phyloP scores from a whole-genome alignment of 1,140 invertebrate genomes.

The Radopholus similis region DNA sequence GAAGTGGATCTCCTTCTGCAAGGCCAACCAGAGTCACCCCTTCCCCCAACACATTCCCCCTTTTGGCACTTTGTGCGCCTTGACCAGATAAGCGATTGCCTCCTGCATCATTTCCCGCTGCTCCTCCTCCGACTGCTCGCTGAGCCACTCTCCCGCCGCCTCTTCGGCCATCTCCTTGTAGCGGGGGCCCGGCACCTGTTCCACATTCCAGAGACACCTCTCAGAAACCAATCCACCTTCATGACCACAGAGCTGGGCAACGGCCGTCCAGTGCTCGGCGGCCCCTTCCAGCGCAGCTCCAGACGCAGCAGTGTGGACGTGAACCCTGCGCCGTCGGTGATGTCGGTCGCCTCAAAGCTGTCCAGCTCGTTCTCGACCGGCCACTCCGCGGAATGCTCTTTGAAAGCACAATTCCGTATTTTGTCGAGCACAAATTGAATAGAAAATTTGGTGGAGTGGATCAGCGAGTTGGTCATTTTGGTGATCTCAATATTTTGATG shows the following conservation, averaged over 20 bases:
- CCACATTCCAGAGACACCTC: background rate
- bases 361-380: background rate
- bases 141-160: background rate
- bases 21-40: background rate
- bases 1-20: conserved; percentile 40
- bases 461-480: background rate
- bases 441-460: conserved; percentile 5
- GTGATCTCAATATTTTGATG: too few relatives aligned
- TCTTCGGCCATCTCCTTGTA: background rate
- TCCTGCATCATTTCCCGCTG: background rate
- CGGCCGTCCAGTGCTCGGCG: background rate
- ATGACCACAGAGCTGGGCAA: conserved; percentile 21
- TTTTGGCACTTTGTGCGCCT: background rate
- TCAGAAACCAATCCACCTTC: conserved; percentile 14
- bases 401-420: background rate
- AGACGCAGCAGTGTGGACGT: conserved; percentile 26
- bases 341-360: conserved; percentile 16
- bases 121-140: background rate
- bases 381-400: background rate
- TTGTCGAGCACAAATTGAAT: conserved; percentile 18
- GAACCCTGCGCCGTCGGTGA: conserved; percentile 24
- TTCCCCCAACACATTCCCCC: background rate
- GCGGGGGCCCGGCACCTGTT: conserved; percentile 4
- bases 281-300: conserved; percentile 24
- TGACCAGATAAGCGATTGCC: background rate